Evolutionary conservation across 2,113 vertebrate species (phyloP), one percentile per base, ranked within the genome.

Genomic region (Lycaon pictus): DNA sequence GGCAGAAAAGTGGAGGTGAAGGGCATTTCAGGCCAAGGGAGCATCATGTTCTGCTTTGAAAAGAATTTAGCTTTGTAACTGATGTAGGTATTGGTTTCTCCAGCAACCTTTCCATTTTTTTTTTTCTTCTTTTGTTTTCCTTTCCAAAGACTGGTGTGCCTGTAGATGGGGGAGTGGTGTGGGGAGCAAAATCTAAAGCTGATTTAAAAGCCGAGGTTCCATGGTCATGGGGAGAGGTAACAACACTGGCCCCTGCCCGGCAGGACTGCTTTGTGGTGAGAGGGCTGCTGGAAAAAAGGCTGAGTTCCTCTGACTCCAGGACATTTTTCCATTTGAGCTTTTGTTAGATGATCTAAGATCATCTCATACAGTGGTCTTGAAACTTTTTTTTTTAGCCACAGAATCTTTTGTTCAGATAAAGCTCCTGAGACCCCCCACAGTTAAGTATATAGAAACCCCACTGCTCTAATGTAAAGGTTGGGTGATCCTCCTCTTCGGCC

Each of bases 51-150:
- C 62, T 4, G 8, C 60, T 96, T 80, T 93, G 67, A 81, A n/a
- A 67, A 93, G 67, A 67, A 29, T 84, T 96, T 63, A 88, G 56
- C 51, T 91, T 93, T 96, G 58, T 65, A 74, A 84, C 4, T 84
- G 89, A 72, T 25, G 6, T 71, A 8, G 1, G 12, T 58, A 55
- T 56, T 93, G 67, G 37, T 86, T 96, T 87, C 91, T 22, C 72
- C 43, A 56, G 12, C 48, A 88, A 58, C 11, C 15, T 89, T 76
- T 71, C 22, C 20, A 63, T 43, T 27, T 83, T 5, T 48, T 48
- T 3, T 23, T 3, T 19, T 22, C 2, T 77, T 32, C 27, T 97
- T 35, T 92, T 63, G 43, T 88, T 88, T 96, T 87, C 17, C 23
- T 76, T 91, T 82, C 82, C 51, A 58, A 80, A 94, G 82, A 74